phyloP scores from a whole-genome alignment of 2,888 invertebrate species.

The Xestia sexstrigata region DNA sequence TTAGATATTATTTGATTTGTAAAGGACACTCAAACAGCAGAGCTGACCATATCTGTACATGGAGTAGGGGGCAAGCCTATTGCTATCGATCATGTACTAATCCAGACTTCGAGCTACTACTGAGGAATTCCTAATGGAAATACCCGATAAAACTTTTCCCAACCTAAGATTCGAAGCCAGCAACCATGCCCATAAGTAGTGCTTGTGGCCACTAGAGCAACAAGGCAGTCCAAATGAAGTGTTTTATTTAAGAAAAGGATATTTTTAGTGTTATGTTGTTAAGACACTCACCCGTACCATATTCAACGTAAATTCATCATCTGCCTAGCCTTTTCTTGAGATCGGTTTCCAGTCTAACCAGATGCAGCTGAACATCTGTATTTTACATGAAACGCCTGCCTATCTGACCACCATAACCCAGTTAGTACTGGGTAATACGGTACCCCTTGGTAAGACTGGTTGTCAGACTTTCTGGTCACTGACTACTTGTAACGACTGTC shows the following conservation, averaged over 20 bases:
- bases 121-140: background rate
- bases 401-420: too few relatives aligned
- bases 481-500: too few relatives aligned
- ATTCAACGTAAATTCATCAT: background rate
- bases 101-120: background rate
- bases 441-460: too few relatives aligned
- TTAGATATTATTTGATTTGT: conserved; percentile 23
- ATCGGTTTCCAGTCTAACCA: too few relatives aligned
- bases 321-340: too few relatives aligned
- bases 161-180: background rate
- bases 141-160: background rate
- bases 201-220: background rate
- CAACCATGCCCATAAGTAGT: background rate
- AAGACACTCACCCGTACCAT: background rate
- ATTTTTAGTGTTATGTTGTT: background rate
- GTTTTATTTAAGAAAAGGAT: background rate
- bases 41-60: background rate
- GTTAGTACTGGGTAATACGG: too few relatives aligned
- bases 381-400: too few relatives aligned
- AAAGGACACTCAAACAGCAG: background rate
- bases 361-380: too few relatives aligned
- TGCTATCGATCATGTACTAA: background rate
- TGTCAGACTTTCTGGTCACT: too few relatives aligned
- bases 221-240: background rate
- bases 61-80: background rate